A percentile compares a stretch with the other conserved stretches of the same genome.
Evolutionary conservation across 2,888 invertebrate species (phyloP).

Genomic region (Diadromus collaris): DNA sequence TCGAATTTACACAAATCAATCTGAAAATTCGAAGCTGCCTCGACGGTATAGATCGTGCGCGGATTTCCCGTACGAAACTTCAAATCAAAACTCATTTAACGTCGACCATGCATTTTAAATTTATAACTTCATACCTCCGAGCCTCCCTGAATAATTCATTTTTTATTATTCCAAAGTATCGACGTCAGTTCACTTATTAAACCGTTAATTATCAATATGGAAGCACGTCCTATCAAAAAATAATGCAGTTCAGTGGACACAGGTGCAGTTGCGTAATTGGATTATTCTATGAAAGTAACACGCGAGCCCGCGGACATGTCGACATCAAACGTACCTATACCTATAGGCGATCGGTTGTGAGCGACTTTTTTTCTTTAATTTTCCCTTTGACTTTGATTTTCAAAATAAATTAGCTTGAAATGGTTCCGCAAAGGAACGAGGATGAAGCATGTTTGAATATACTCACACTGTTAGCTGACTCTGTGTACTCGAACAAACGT

Average conservation of each 20-base stretch:
- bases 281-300: background rate
- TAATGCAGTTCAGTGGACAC: background rate
- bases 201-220: background rate
- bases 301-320: background rate
- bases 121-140: no score
- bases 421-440: background rate
- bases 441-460: background rate
- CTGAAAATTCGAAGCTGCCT: background rate
- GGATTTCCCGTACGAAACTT: no score
- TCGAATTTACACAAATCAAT: background rate
- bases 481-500: constrained; percentile 13
- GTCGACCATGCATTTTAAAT: no score
- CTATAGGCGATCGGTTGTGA: background rate
- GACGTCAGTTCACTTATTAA: background rate
- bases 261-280: background rate
- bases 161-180: background rate
- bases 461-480: background rate
- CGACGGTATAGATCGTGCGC: no score
- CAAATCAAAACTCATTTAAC: no score
- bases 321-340: constrained; percentile 26
- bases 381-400: constrained; percentile 34
- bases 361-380: background rate
- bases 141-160: background rate
- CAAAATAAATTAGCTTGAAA: constrained; percentile 38
- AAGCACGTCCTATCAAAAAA: background rate